Conservation (phyloP, 1,140 invertebrate genomes). For the Eupristina koningsbergeri region DNA sequence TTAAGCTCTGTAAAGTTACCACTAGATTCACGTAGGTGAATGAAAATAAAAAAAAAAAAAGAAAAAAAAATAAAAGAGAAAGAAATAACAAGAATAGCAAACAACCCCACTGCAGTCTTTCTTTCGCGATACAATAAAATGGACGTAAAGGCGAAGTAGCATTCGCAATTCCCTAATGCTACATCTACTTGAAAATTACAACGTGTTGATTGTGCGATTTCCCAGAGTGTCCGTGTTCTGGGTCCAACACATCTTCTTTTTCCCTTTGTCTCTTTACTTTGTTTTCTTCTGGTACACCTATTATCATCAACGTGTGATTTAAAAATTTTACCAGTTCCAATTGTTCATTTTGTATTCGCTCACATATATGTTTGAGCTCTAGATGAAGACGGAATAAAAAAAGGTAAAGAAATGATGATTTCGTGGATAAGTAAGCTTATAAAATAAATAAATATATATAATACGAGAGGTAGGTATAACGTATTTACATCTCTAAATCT, state of each 20-base stretch:
- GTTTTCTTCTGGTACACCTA: not conserved
- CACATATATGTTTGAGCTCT: too few relatives aligned
- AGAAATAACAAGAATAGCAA: not conserved
- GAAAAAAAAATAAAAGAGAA: too few relatives aligned
- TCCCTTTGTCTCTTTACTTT: not conserved
- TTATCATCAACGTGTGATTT: not conserved
- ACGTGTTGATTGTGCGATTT: slow-evolving; percentile 42
- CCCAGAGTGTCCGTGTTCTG: not conserved
- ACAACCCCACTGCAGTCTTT: not conserved
- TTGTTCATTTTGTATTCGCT: slow-evolving; percentile 2
- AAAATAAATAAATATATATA: too few relatives aligned
- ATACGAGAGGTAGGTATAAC: too few relatives aligned
- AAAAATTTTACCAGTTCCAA: not conserved
- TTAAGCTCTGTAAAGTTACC: slow-evolving; percentile 39
- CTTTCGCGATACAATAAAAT: slow-evolving; percentile 4
- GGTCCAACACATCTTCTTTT: not conserved
- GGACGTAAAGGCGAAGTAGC: slow-evolving; percentile 27
- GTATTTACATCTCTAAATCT: too few relatives aligned
- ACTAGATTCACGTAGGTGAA: not conserved
- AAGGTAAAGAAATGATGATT: too few relatives aligned
- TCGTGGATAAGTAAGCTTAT: too few relatives aligned
- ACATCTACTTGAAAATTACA: slow-evolving; percentile 44
- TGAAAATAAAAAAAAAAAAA: slow-evolving; percentile 31
- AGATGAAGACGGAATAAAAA: not conserved
- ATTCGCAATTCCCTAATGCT: slow-evolving; percentile 24